A percentile compares a stretch with the other conserved stretches of the same genome.
phyloP scores from a whole-genome alignment of 2,113 vertebrate genomes.

The Macquaria ambigua region DNA sequence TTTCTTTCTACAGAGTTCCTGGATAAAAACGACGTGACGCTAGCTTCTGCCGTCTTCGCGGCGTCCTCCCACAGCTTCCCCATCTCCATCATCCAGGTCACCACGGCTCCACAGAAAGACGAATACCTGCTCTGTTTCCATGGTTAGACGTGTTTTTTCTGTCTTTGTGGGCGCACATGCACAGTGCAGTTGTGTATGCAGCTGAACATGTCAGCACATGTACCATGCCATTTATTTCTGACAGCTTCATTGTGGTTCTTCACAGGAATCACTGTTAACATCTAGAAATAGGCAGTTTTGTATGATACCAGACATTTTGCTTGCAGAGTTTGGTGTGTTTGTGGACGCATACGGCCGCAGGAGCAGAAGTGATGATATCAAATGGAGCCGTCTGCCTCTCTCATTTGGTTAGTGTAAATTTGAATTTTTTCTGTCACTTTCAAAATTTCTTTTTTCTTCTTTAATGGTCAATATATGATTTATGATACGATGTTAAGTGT shows the following conservation, averaged over 20 bases:
- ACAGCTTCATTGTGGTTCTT: not conserved
- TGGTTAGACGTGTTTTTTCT: constrained; percentile 80
- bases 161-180: not conserved
- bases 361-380: constrained; percentile 95
- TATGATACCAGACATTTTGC: not conserved
- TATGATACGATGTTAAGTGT: not conserved
- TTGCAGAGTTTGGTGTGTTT: constrained; percentile 96
- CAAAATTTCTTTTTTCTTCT: not conserved
- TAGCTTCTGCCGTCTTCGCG: constrained; percentile 96
- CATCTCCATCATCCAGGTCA: constrained; percentile 97
- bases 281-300: not conserved
- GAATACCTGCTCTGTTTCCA: constrained; percentile 99
- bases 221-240: not conserved
- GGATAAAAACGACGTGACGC: constrained; percentile 97
- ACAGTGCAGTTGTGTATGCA: not conserved
- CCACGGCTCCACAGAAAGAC: constrained; percentile 92
- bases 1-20: constrained; percentile 90
- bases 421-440: not conserved
- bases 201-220: not conserved
- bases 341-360: constrained; percentile 97
- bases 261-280: not conserved
- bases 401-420: constrained; percentile 90
- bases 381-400: constrained; percentile 97
- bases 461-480: not conserved
- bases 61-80: constrained; percentile 98